These are phyloP conservation scores for Melieria crassipennis DNA, from an alignment of 2,888 invertebrate species.

Conservation along the genomic window DNA sequence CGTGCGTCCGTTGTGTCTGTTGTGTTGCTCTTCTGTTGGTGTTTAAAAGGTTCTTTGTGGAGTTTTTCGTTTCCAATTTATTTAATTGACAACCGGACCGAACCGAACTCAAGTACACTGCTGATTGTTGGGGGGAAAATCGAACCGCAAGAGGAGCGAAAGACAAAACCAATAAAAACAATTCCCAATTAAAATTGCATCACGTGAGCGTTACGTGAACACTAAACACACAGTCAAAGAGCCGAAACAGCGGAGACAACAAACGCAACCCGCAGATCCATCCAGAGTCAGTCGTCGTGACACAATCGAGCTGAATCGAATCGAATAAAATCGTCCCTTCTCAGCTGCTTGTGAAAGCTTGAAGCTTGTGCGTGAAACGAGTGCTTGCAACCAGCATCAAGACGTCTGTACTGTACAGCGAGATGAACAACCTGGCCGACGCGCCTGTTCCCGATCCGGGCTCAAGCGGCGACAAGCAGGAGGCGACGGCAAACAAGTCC, in stretches of 20 bases:
- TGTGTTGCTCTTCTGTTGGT: constrained; percentile 25
- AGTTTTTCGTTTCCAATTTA: constrained; percentile 13
- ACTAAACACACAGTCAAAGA: constrained; percentile 6
- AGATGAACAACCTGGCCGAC: constrained; percentile 60
- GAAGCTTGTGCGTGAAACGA: too few relatives aligned
- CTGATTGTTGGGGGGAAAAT: constrained; percentile 9
- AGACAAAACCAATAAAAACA: constrained; percentile 32
- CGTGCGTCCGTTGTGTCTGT: constrained; percentile 2
- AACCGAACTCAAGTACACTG: not conserved
- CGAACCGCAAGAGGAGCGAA: constrained; percentile 15
- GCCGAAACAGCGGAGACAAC: constrained; percentile 1
- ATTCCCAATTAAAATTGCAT: constrained; percentile 41
- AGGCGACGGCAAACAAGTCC: constrained; percentile 66
- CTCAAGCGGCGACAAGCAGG: constrained; percentile 56
- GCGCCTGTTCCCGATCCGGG: constrained; percentile 63
- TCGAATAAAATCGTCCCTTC: too few relatives aligned
- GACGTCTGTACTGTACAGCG: not conserved
- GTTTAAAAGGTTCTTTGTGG: constrained; percentile 4
- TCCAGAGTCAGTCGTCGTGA: constrained; percentile 29
- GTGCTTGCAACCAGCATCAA: not conserved
- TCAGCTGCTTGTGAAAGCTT: too few relatives aligned
- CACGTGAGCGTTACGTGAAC: constrained; percentile 51
- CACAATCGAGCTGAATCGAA: not conserved
- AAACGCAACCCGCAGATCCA: not conserved
- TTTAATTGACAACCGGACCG: constrained; percentile 4